Evolutionary conservation across 1,140 invertebrate species (phyloP).

Genomic region (Cherax quadricarinatus): DNA sequence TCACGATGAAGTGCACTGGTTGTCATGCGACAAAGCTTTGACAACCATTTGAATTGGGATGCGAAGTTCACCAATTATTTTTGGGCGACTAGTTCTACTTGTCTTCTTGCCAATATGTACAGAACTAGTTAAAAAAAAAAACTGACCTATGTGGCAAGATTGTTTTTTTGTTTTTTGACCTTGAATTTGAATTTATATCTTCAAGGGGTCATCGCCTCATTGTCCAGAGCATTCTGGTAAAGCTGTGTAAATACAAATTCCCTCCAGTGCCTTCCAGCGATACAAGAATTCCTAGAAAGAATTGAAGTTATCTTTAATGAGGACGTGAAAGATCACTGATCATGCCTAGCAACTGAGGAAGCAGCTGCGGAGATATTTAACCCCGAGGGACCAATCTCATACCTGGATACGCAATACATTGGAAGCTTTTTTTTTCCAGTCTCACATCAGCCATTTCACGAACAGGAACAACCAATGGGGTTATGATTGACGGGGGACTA

Average conservation of each 20-base stretch:
- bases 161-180: not conserved
- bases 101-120: not conserved
- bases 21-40: slow-evolving; percentile 18
- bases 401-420: slow-evolving; percentile 22
- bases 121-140: slow-evolving; percentile 17
- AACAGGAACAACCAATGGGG: slow-evolving; percentile 13
- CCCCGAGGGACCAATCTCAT: not conserved
- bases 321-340: slow-evolving; percentile 1
- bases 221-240: slow-evolving; percentile 27
- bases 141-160: slow-evolving; percentile 12
- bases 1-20: slow-evolving; percentile 1
- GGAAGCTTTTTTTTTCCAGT: not conserved
- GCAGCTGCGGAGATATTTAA: slow-evolving; percentile 4
- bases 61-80: slow-evolving; percentile 18
- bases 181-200: slow-evolving; percentile 32
- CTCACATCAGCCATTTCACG: slow-evolving; percentile 18
- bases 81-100: slow-evolving; percentile 18
- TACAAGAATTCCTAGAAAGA: slow-evolving; percentile 5
- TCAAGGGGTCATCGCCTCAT: slow-evolving; percentile 4
- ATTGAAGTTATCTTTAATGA: not conserved
- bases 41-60: slow-evolving; percentile 21
- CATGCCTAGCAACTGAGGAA: not conserved
- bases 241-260: not conserved
- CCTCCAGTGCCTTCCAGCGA: slow-evolving; percentile 12
- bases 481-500: not conserved